phyloP scores from a whole-genome alignment of 23 tunicate species.

The Ciona savignyi region DNA sequence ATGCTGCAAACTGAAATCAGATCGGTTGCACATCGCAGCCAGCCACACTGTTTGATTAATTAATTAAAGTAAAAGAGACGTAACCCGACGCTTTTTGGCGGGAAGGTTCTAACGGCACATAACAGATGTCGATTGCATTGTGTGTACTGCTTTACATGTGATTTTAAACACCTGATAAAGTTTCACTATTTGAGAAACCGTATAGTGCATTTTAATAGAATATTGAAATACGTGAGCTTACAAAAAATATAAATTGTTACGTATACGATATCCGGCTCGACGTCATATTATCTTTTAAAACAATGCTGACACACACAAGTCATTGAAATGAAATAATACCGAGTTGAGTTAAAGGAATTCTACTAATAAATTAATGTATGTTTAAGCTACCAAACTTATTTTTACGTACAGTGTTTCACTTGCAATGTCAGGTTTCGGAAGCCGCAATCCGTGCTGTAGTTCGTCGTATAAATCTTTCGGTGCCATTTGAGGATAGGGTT shows the following conservation, averaged over 20 bases:
- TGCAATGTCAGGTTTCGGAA: conserved; percentile 26
- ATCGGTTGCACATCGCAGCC: not conserved
- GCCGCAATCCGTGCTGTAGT: conserved; percentile 20
- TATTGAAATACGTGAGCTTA: too few relatives aligned
- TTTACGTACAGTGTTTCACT: conserved; percentile 20
- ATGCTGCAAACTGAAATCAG: not conserved
- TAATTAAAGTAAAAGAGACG: not conserved
- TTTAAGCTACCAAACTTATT: not conserved
- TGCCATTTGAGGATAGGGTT: conserved; percentile 33
- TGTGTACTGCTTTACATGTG: too few relatives aligned
- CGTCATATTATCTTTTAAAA: too few relatives aligned
- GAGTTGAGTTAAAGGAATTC: not conserved
- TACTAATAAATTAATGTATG: not conserved
- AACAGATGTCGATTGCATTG: not conserved
- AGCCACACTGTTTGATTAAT: not conserved
- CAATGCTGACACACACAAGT: too few relatives aligned
- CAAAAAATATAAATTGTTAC: too few relatives aligned
- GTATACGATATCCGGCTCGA: too few relatives aligned
- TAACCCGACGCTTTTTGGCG: not conserved
- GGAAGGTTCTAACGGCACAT: not conserved
- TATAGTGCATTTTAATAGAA: too few relatives aligned
- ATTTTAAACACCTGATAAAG: too few relatives aligned
- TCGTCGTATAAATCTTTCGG: conserved; percentile 19
- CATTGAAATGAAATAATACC: too few relatives aligned
- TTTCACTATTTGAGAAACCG: too few relatives aligned